phyloP scores from a whole-genome alignment of 2,113 vertebrate species.

The Neopipo cinnamomea region DNA sequence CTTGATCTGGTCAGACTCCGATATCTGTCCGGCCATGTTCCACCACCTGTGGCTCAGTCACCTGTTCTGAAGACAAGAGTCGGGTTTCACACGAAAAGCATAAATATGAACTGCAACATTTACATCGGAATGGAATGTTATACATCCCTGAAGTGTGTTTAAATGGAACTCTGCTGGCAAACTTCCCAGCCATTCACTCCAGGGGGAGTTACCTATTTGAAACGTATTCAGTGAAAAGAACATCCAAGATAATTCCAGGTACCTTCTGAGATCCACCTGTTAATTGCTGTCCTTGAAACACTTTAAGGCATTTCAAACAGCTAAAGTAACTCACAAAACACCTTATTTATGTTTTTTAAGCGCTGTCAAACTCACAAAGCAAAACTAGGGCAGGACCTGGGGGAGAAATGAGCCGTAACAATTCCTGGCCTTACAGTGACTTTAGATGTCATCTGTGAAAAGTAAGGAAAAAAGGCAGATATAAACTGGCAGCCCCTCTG shows the following conservation, averaged over 20 bases:
- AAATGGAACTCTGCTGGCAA: neutral
- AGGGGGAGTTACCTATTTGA: neutral
- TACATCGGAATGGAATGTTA: neutral
- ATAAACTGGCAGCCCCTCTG: neutral
- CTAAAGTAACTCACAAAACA: neutral
- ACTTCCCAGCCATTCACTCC: neutral
- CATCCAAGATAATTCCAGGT: neutral
- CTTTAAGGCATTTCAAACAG: neutral
- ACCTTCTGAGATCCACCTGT: neutral
- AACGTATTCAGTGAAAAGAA: neutral
- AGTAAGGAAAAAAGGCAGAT: neutral
- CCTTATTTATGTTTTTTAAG: neutral
- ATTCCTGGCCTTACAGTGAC: neutral
- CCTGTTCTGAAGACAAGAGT: constrained; percentile 51
- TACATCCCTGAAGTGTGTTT: neutral
- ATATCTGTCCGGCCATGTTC: constrained; percentile 87
- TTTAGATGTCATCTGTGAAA: neutral
- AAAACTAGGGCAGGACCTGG: neutral
- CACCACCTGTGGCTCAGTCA: neutral
- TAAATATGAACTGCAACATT: neutral
- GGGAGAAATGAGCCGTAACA: neutral
- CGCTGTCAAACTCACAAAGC: neutral
- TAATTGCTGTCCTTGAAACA: neutral
- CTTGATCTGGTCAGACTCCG: constrained; percentile 95
- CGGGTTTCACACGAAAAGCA: neutral